Base-by-base conservation (phyloP, 2,797 vertebrate genomes). In the Serranus cabrilla region DNA sequence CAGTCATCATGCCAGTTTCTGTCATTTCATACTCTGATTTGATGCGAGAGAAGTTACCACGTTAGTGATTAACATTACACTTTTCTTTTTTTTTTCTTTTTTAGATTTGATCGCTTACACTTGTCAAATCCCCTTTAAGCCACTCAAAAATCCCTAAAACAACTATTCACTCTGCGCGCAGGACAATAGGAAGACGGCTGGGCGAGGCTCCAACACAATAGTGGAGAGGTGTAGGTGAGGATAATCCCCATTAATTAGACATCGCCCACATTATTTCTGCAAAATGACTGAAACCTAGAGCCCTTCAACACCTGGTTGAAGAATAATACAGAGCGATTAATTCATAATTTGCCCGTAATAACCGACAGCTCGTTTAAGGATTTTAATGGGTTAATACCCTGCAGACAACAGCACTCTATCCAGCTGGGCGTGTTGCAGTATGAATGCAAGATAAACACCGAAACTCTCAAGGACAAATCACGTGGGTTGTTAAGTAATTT, bases 241-340 rank as follows among this genome's bases (percentile, higher is more conserved):
- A 95, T 95, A 94, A 96, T 96, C 94, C 92, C 34, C 39, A 84
- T 81, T 95, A 94, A 95, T 95, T 94, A 92, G 88, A 93, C 87
- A 94, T 92, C 67, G 76, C 66, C 70, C 86, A 55, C 84, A 85
- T 88, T 91, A 91, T 89, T 71, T 64, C 73, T 69, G 89, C 74
- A 45, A 45, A 42, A 80, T 60, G 89, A 83, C 84, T 91, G 94
- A 95, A 95, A 95, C 94, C 85, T 54, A 57, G 76, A 91, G 69
- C 67, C 84, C 49, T 70, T 72, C 82, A 45, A 76, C 91, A 91
- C 80, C 83, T 87, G 70, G 52, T 54, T 74, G 86, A 65, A 68
- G 74, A 86, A 89, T 83, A 87, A 83, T 86, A 82, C 91, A 85
- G 52, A 56, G 59, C 74, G 54, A 84, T 90, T 85, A 80, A 72